A percentile compares a stretch with the other conserved stretches of the same genome.
Conservation (phyloP, 1,140 invertebrate genomes). For the Sycobia sp. region DNA sequence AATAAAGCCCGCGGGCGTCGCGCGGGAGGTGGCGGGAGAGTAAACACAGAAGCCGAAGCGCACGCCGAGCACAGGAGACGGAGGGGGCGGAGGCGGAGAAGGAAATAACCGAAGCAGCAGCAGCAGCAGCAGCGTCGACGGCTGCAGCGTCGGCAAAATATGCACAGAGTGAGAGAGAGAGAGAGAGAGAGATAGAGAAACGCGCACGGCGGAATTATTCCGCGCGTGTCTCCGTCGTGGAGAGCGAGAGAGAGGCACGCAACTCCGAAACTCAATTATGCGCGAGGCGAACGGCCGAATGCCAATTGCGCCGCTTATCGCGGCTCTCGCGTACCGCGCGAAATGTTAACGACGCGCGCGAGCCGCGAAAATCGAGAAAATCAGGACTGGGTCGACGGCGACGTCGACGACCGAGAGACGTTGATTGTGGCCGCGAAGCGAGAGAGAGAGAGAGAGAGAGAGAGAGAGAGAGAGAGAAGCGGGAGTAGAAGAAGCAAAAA, state of each 20-base stretch:
- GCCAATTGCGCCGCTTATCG: slow-evolving; percentile 49
- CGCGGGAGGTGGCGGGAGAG: no score
- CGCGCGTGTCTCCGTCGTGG: slow-evolving; percentile 50
- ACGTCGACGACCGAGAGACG: background rate
- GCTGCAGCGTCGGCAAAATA: no score
- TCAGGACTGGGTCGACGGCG: slow-evolving; percentile 49
- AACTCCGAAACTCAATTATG: slow-evolving; percentile 59
- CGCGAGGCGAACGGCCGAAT: slow-evolving; percentile 50
- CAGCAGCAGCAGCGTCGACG: no score
- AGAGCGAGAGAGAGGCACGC: no score
- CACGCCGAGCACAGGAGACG: slow-evolving; percentile 29
- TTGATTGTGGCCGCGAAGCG: background rate
- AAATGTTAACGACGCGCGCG: slow-evolving; percentile 35
- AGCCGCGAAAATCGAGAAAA: slow-evolving; percentile 53
- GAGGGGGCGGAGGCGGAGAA: background rate
- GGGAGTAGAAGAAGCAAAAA: no score
- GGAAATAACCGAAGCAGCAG: no score
- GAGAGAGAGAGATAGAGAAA: background rate
- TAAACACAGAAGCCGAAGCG: background rate
- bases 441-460: background rate
- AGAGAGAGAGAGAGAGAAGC: background rate
- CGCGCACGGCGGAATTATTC: slow-evolving; percentile 51
- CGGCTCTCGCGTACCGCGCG: slow-evolving; percentile 35
- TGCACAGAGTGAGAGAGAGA: no score
- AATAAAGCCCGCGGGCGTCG: slow-evolving; percentile 27